Evolutionary conservation across 2,797 vertebrate species (phyloP).

Genomic region (Remorina albescens): DNA sequence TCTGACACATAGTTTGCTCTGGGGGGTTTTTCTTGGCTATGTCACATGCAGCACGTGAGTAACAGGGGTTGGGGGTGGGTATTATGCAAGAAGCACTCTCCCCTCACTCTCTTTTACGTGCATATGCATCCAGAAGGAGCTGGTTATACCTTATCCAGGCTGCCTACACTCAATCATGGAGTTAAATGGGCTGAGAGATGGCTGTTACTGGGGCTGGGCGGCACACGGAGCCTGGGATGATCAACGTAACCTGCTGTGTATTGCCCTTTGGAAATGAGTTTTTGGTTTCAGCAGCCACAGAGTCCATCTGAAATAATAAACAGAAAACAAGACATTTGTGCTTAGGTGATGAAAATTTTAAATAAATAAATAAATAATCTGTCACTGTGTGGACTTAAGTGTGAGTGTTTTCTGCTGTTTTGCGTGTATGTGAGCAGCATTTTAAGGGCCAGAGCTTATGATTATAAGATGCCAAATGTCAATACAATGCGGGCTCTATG

Average conservation of each 20-base stretch:
- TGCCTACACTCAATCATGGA: slow-evolving; percentile 37
- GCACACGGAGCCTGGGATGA: slow-evolving; percentile 40
- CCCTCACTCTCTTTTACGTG: slow-evolving; percentile 40
- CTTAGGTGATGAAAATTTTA: not conserved
- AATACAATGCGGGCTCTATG: slow-evolving; percentile 18
- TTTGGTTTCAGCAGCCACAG: slow-evolving; percentile 15
- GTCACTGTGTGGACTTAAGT: slow-evolving; percentile 7
- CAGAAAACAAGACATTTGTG: not conserved
- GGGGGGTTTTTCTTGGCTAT: slow-evolving; percentile 69
- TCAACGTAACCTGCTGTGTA: slow-evolving; percentile 55
- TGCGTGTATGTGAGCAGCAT: slow-evolving; percentile 45
- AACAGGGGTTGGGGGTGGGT: slow-evolving; percentile 39
- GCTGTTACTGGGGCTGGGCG: slow-evolving; percentile 29
- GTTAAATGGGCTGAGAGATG: slow-evolving; percentile 56
- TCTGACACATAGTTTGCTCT: slow-evolving; percentile 68
- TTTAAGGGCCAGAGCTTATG: slow-evolving; percentile 31
- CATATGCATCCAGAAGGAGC: slow-evolving; percentile 57
- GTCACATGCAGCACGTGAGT: slow-evolving; percentile 82
- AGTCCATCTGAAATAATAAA: slow-evolving; percentile 45
- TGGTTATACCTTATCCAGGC: slow-evolving; percentile 43
- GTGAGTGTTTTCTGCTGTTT: slow-evolving; percentile 5
- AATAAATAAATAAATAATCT: not conserved
- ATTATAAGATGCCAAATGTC: slow-evolving; percentile 35
- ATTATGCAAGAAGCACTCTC: slow-evolving; percentile 69
- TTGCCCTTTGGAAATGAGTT: slow-evolving; percentile 29